Conservation (phyloP, 2,113 vertebrate species). For the Ptilonorhynchus violaceus region DNA sequence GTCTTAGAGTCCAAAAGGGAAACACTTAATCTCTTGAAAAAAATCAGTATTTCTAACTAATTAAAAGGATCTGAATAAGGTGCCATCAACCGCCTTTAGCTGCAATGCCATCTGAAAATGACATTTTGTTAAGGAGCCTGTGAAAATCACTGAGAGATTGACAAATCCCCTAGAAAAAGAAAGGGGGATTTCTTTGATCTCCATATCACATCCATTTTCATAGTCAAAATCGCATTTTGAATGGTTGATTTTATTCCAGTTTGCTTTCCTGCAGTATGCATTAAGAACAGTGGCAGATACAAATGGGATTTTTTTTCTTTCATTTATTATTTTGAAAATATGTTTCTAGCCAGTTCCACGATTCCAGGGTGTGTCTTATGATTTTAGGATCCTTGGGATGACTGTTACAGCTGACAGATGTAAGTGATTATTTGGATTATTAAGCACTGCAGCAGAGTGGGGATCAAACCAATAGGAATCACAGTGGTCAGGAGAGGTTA, state of each 20-base stretch:
- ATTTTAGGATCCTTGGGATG: neutral
- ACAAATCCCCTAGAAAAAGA: neutral
- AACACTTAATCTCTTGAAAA: neutral
- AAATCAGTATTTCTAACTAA: neutral
- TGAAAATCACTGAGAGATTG: neutral
- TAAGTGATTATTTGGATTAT: neutral
- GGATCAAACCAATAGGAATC: neutral
- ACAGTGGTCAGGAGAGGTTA: rapidly evolving
- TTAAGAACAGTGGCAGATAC: neutral
- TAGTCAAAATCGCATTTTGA: neutral
- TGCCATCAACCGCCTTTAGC: rapidly evolving
- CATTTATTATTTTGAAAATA: neutral
- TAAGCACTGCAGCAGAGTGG: neutral
- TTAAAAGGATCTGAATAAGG: neutral
- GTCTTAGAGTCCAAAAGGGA: neutral
- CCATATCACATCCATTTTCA: neutral
- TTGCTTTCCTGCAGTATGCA: neutral
- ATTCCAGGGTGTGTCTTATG: neutral
- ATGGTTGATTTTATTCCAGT: neutral
- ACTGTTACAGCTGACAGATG: neutral
- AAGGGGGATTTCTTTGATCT: neutral
- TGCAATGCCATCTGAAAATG: neutral
- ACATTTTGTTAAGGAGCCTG: neutral
- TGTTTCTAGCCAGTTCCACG: neutral
- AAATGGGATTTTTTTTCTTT: neutral